phyloP scores from a whole-genome alignment of 2,888 invertebrate genomes.

The Anthophora plumipes region DNA sequence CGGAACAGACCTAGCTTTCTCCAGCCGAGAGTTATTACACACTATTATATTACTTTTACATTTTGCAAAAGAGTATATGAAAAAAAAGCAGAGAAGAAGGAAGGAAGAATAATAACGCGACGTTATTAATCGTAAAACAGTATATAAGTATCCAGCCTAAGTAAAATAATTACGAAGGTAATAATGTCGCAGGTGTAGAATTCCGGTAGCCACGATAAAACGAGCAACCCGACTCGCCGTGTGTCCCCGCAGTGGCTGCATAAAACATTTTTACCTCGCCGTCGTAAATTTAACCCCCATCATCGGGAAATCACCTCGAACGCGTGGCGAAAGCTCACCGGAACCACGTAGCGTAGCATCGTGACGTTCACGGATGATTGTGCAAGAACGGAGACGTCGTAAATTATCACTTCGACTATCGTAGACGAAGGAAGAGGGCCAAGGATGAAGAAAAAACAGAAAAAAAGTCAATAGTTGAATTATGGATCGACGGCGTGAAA shows the following conservation, averaged over 20 bases:
- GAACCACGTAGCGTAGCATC: not conserved
- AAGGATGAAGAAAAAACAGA: not conserved
- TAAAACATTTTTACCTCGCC: not conserved
- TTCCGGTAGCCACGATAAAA: not conserved
- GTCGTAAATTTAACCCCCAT: not conserved
- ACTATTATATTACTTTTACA: too few species aligned
- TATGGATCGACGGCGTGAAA: slow-evolving; percentile 16
- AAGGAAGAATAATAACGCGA: too few species aligned
- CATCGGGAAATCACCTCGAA: not conserved
- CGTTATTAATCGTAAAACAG: too few species aligned
- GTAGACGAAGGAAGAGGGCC: not conserved
- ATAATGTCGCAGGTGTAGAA: too few species aligned
- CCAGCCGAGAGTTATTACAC: too few species aligned
- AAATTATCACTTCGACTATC: not conserved
- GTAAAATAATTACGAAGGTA: too few species aligned
- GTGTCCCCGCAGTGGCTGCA: too few species aligned
- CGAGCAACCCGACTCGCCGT: not conserved
- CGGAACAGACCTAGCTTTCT: too few species aligned
- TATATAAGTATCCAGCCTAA: too few species aligned
- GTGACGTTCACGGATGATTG: slow-evolving; percentile 2
- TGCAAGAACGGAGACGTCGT: slow-evolving; percentile 7
- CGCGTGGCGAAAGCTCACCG: not conserved
- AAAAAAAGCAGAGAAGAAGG: too few species aligned
- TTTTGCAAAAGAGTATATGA: too few species aligned
- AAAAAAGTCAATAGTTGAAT: slow-evolving; percentile 30